A percentile compares a stretch with the other conserved stretches of the same genome.
Evolutionary conservation across 2,888 invertebrate genomes (phyloP).

Genomic region (Hipparchia sbordonii): DNA sequence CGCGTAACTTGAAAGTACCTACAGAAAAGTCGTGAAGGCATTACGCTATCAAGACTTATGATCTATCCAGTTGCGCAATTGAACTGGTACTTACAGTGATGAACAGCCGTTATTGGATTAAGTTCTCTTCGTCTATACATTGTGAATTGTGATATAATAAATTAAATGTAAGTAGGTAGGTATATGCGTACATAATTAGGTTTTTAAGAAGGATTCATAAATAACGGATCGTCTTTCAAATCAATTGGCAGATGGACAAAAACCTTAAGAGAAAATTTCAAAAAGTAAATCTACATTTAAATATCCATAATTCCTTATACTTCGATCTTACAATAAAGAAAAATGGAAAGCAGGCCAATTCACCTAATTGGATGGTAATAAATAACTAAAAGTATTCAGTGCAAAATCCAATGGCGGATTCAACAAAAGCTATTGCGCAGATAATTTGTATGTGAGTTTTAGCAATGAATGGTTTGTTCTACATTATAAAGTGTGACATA

Average conservation of each 20-base stretch:
- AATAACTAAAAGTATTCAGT: conserved; percentile 17
- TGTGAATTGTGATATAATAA: too few species aligned
- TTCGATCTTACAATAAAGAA: not conserved
- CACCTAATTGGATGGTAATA: not conserved
- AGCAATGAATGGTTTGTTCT: conserved; percentile 30
- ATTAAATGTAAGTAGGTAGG: too few species aligned
- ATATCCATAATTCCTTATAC: not conserved
- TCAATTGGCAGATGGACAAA: too few species aligned
- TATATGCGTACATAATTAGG: not conserved
- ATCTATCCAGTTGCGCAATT: conserved; percentile 36
- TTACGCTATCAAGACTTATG: conserved; percentile 25
- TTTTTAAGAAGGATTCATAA: too few species aligned
- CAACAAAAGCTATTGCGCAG: conserved; percentile 10
- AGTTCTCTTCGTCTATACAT: conserved; percentile 3
- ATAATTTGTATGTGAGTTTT: not conserved
- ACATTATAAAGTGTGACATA: conserved; percentile 29
- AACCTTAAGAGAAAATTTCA: too few species aligned
- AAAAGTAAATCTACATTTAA: too few species aligned
- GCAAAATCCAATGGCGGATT: conserved; percentile 17
- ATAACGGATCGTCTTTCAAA: too few species aligned
- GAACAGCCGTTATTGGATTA: conserved; percentile 34
- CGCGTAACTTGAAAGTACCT: not conserved
- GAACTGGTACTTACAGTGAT: conserved; percentile 32
- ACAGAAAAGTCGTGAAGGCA: conserved; percentile 31
- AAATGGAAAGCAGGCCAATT: conserved; percentile 9